A percentile compares a stretch with the other conserved stretches of the same genome.
These are phyloP conservation scores for Tipula vernalis DNA, from an alignment of 2,888 invertebrate species.

Conservation along the genomic window DNA sequence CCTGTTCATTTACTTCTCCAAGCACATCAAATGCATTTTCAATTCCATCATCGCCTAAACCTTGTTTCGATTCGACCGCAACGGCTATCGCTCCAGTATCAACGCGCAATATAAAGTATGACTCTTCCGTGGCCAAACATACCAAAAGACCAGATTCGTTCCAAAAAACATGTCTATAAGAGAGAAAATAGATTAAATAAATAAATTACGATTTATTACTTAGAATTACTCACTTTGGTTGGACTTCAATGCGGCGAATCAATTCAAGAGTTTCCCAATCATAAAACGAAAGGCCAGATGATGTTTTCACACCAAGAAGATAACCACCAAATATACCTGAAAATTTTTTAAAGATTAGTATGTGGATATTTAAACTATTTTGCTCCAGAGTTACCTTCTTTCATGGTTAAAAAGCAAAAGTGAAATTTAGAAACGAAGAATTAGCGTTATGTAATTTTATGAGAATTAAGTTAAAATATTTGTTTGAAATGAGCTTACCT, in stretches of 20 bases:
- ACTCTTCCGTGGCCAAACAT: conserved; percentile 88
- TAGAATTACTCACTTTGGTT: conserved; percentile 42
- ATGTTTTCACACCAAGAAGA: conserved; percentile 82
- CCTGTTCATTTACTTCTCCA: conserved; percentile 79
- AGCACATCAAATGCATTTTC: conserved; percentile 94
- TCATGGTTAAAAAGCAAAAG: not conserved
- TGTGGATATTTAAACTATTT: not conserved
- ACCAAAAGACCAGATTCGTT: conserved; percentile 90
- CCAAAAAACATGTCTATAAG: conserved; percentile 75
- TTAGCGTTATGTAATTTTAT: not conserved
- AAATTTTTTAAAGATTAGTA: conserved; percentile 12
- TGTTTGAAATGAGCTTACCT: conserved; percentile 38
- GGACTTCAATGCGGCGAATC: conserved; percentile 91
- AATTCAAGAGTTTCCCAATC: conserved; percentile 94
- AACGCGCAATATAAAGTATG: conserved; percentile 87
- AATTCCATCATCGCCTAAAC: conserved; percentile 78
- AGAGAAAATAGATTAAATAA: not conserved
- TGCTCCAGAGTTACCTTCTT: not conserved
- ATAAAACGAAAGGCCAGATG: conserved; percentile 86
- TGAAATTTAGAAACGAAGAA: not conserved
- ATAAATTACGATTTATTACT: conserved; percentile 14
- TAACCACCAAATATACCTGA: conserved; percentile 81
- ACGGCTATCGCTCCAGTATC: conserved; percentile 68
- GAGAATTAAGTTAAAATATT: not conserved
- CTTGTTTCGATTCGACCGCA: conserved; percentile 63